Percentiles rank a stretch among this genome's conserved stretches.
Evolutionary conservation across 1,140 invertebrate genomes (phyloP).

Genomic region (Saccostrea echinata): DNA sequence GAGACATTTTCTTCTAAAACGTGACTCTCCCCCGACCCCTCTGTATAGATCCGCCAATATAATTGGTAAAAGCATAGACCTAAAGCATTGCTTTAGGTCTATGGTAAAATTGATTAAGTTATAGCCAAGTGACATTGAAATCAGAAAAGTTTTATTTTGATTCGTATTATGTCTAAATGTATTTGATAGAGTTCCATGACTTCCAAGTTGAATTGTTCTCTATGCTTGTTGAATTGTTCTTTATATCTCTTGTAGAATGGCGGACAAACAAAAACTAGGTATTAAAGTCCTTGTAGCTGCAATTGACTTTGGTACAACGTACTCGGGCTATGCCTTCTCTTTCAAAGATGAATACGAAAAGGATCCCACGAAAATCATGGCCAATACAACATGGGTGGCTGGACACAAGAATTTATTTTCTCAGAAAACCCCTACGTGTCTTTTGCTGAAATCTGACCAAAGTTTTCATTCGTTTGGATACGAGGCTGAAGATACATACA

Average conservation of each 20-base stretch:
- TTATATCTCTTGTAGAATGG: background rate
- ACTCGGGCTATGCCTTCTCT: conserved; percentile 83
- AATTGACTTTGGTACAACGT: conserved; percentile 84
- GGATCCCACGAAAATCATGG: conserved; percentile 77
- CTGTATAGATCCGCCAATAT: no score
- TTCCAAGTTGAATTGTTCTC: no score
- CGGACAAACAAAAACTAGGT: background rate
- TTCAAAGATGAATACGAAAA: conserved; percentile 74
- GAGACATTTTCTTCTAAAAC: no score
- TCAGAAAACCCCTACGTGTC: conserved; percentile 83
- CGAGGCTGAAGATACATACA: conserved; percentile 82
- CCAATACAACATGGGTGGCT: conserved; percentile 83
- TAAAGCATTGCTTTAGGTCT: no score
- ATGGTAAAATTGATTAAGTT: no score
- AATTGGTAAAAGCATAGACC: no score
- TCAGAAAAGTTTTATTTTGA: no score
- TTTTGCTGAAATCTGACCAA: conserved; percentile 81
- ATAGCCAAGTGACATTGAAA: no score
- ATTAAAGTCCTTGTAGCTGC: conserved; percentile 80
- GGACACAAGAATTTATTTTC: conserved; percentile 81
- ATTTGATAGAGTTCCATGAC: no score
- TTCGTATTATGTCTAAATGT: no score
- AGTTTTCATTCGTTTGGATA: conserved; percentile 83
- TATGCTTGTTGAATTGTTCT: no score
- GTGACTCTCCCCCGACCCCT: no score